phyloP scores from a whole-genome alignment of 2,888 invertebrate species.

The Plagodis dolabraria region DNA sequence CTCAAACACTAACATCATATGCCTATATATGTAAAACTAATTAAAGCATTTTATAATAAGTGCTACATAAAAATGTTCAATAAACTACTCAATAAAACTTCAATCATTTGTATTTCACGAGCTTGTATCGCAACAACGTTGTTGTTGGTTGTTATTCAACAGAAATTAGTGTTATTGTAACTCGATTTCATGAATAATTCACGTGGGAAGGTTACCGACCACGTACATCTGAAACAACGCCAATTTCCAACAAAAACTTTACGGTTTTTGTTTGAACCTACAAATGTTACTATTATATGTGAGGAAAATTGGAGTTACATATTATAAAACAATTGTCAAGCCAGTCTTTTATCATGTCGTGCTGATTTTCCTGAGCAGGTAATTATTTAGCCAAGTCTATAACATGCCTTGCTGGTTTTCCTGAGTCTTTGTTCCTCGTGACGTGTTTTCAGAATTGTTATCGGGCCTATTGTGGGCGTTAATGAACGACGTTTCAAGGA shows the following conservation, averaged over 20 bases:
- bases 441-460: constrained; percentile 72
- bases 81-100: no score
- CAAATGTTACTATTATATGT: constrained; percentile 5
- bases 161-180: constrained; percentile 51
- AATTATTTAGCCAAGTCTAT: no score
- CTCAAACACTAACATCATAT: no score
- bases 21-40: no score
- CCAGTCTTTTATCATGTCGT: no score
- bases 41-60: no score
- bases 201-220: constrained; percentile 60
- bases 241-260: constrained; percentile 54
- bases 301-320: constrained; percentile 2
- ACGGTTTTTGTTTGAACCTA: constrained; percentile 40
- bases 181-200: constrained; percentile 67
- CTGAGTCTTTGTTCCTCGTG: constrained; percentile 53
- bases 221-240: constrained; percentile 61
- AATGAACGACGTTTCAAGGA: constrained; percentile 66
- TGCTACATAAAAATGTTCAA: no score
- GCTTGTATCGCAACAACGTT: constrained; percentile 9
- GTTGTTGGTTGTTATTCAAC: constrained; percentile 22
- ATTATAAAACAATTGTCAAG: not conserved
- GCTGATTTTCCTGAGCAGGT: no score
- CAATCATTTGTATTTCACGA: no score
- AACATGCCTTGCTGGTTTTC: constrained; percentile 11
- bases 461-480: constrained; percentile 66